phyloP scores from a whole-genome alignment of 2,888 invertebrate species.

The Stratiomys singularior region DNA sequence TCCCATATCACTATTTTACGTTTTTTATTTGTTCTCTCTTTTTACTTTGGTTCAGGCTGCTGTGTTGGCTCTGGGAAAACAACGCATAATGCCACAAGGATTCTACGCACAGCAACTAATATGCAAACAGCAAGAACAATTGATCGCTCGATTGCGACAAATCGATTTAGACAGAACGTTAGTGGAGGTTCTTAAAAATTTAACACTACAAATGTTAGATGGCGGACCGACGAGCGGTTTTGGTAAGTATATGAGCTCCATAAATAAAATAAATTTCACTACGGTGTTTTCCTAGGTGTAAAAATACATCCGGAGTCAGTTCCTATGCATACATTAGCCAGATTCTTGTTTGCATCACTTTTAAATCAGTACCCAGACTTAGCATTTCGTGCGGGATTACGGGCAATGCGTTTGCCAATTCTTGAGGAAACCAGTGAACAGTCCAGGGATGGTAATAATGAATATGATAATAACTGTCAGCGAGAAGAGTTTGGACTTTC shows the following conservation, averaged over 20 bases:
- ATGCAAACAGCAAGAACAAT: conserved; percentile 79
- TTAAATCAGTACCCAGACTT: conserved; percentile 80
- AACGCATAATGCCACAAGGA: conserved; percentile 81
- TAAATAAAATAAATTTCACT: background rate
- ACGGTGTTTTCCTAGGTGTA: conserved; percentile 60
- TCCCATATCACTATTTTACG: too few relatives aligned
- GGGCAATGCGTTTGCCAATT: conserved; percentile 82
- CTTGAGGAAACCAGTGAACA: conserved; percentile 73
- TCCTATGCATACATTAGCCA: conserved; percentile 86
- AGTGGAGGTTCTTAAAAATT: conserved; percentile 74
- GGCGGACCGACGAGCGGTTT: conserved; percentile 83
- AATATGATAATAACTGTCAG: conserved; percentile 71
- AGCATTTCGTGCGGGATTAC: conserved; percentile 80
- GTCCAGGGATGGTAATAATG: conserved; percentile 63
- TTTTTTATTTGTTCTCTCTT: too few relatives aligned
- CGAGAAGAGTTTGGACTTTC: conserved; percentile 69
- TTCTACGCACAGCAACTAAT: conserved; percentile 81
- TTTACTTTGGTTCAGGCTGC: conserved; percentile 67
- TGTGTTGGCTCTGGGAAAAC: conserved; percentile 81
- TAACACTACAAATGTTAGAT: conserved; percentile 76
- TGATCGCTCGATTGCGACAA: conserved; percentile 79
- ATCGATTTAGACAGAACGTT: conserved; percentile 80
- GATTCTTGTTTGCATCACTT: conserved; percentile 81
- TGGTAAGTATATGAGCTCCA: conserved; percentile 59
- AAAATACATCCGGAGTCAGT: conserved; percentile 82